Evolutionary conservation across 2,113 vertebrate genomes (phyloP).

Genomic region (Oncorhynchus keta): DNA sequence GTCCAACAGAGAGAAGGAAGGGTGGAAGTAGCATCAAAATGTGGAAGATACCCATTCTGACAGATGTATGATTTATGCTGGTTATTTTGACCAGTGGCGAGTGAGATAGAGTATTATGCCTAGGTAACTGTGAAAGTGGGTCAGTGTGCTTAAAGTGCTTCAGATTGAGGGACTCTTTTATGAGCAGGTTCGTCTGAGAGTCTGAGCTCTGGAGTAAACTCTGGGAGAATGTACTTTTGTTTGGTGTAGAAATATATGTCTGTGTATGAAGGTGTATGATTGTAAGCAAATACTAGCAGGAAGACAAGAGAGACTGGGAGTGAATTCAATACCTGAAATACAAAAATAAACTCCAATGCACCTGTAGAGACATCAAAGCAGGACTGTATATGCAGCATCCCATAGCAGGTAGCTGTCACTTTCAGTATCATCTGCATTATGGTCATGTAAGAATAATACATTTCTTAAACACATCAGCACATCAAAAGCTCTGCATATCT

Average conservation of each 20-base stretch:
- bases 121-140: neutral
- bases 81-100: neutral
- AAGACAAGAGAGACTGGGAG: constrained; percentile 12
- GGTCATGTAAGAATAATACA: no score
- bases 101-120: neutral
- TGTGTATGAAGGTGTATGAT: neutral
- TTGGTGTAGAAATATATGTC: neutral
- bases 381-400: constrained; percentile 21
- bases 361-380: constrained; percentile 19
- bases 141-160: neutral
- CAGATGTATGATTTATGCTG: neutral
- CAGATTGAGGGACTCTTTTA: neutral
- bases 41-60: neutral
- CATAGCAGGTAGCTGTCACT: constrained; percentile 34
- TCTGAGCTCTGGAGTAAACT: neutral
- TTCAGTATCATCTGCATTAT: constrained; percentile 27
- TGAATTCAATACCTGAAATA: constrained; percentile 31
- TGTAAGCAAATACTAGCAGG: neutral
- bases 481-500: constrained; percentile 12
- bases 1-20: neutral
- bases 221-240: neutral
- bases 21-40: neutral
- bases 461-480: neutral
- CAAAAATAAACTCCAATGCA: constrained; percentile 49
- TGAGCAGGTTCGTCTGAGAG: neutral